Base-by-base conservation (phyloP, 2,113 vertebrate species). In the Thalassarche chlororhynchos region DNA sequence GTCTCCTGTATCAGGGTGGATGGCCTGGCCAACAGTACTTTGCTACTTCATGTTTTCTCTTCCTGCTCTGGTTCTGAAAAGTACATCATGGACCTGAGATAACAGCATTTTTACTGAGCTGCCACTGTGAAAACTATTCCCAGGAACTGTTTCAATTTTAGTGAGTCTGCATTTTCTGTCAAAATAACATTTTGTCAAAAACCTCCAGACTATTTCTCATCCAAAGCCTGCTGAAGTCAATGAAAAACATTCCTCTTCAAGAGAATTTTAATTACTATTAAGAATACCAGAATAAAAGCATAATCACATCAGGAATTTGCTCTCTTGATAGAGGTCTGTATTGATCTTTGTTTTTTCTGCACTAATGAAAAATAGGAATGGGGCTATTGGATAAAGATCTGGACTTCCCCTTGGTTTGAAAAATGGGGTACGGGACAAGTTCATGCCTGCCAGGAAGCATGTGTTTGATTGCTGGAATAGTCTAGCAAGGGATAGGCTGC, bases 21-120 rank as follows among this genome's bases (percentile, higher is more conserved):
- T 38, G 49, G 62, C 78, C 75, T 61, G 70, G 58, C 88, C 76
- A 88, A 19, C 9, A 66, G 82, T 80, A 65, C 86, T 92, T 81
- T 77, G 85, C 83, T 93, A 54, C 90, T 88, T 93, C 70, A 38
- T n/a, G n/a, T 85, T 95, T 96, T 80, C 71, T 76, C 25, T 88
- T 92, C n/a, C 60, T 84, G 54, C 62, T 90, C 38, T 81, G 68
- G 13, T 90, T 92, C 88, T 89, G 69, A 58, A 46, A 62, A 93
- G 85, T 81, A 74, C 84, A 61, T 66, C 3, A 5, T 72, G 93
- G 89, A 82, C 91, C 65, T 87, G 92, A 94, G 66, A 89, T 76
- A 94, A 85, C 38, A 57, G 26, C 1, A 0, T 70, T 97, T 89
- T 89, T 51, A 61, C 84, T 64, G 89, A 91, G 81, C 89, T 96